Evolutionary conservation across 2,888 invertebrate genomes (phyloP).

Genomic region (Tetropium fuscum): DNA sequence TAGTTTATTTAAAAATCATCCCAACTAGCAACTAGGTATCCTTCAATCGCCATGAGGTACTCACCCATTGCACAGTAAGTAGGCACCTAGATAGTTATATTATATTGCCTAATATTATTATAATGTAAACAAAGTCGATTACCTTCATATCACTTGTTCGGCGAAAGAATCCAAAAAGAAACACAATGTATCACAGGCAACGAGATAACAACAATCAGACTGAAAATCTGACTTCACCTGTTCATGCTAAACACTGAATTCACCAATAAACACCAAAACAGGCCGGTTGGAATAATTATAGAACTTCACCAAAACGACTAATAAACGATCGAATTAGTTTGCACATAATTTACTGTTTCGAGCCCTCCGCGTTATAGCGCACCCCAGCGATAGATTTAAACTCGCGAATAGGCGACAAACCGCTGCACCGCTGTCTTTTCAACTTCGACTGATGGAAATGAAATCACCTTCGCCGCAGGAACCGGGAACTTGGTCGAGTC

Average conservation of each 20-base stretch:
- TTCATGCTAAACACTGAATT: constrained; percentile 7
- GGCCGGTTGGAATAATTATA: neutral
- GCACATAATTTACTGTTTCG: constrained; percentile 1
- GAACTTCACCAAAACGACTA: neutral
- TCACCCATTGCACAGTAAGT: too few species aligned
- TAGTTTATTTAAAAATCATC: too few species aligned
- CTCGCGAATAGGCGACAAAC: constrained; percentile 2
- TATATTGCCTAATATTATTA: too few species aligned
- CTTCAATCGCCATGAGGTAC: too few species aligned
- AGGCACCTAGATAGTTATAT: too few species aligned
- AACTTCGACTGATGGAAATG: constrained; percentile 1
- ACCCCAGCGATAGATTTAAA: neutral
- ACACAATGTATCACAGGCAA: constrained; percentile 20
- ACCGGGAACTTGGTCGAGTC: neutral
- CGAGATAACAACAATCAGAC: constrained; percentile 15
- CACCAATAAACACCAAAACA: neutral
- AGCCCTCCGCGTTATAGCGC: constrained; percentile 8
- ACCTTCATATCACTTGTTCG: constrained; percentile 1
- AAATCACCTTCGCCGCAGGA: constrained; percentile 14
- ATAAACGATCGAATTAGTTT: neutral
- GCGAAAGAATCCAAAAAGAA: constrained; percentile 6
- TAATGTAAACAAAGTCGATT: neutral
- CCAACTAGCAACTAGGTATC: too few species aligned
- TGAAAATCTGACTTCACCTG: constrained; percentile 19
- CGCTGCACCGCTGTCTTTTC: constrained; percentile 9